phyloP scores from a whole-genome alignment of 1,140 invertebrate species.

The Drosophila grimshawi region DNA sequence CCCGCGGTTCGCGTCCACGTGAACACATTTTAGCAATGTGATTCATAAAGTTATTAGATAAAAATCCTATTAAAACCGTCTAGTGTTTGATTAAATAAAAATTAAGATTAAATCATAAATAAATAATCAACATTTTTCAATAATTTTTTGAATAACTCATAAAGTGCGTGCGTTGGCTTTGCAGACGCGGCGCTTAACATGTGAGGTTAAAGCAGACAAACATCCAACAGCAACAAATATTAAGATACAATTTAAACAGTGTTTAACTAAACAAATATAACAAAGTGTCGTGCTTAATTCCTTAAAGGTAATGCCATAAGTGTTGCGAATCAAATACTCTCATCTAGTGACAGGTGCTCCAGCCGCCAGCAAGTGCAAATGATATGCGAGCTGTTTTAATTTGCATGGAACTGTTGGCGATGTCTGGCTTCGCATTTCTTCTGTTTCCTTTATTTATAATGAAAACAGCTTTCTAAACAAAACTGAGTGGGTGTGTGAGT shows the following conservation, averaged over 20 bases:
- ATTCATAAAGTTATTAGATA: slow-evolving; percentile 65
- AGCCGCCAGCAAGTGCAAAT: slow-evolving; percentile 21
- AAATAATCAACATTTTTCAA: neutral
- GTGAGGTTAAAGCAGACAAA: slow-evolving; percentile 81
- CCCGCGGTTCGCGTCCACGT: slow-evolving; percentile 71
- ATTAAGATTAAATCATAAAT: slow-evolving; percentile 15
- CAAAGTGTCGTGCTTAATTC: slow-evolving; percentile 5
- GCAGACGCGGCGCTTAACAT: slow-evolving; percentile 76
- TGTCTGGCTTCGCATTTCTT: slow-evolving; percentile 27
- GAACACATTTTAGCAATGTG: slow-evolving; percentile 74
- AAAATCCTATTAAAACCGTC: slow-evolving; percentile 41
- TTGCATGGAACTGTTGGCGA: slow-evolving; percentile 17
- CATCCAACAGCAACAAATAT: slow-evolving; percentile 57
- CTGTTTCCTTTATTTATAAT: slow-evolving; percentile 14
- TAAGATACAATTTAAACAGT: slow-evolving; percentile 29
- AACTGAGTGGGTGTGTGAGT: slow-evolving; percentile 18
- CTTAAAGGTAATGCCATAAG: slow-evolving; percentile 44
- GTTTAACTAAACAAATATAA: slow-evolving; percentile 6
- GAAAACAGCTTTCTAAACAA: slow-evolving; percentile 69
- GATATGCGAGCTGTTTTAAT: slow-evolving; percentile 28
- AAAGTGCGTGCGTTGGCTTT: slow-evolving; percentile 53
- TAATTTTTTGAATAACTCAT: neutral
- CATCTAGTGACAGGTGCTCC: slow-evolving; percentile 17
- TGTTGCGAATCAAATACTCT: neutral
- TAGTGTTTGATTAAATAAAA: slow-evolving; percentile 21